These are phyloP conservation scores for Camponotus pennsylvanicus DNA, from an alignment of 1,140 invertebrate species.

Conservation along the genomic window DNA sequence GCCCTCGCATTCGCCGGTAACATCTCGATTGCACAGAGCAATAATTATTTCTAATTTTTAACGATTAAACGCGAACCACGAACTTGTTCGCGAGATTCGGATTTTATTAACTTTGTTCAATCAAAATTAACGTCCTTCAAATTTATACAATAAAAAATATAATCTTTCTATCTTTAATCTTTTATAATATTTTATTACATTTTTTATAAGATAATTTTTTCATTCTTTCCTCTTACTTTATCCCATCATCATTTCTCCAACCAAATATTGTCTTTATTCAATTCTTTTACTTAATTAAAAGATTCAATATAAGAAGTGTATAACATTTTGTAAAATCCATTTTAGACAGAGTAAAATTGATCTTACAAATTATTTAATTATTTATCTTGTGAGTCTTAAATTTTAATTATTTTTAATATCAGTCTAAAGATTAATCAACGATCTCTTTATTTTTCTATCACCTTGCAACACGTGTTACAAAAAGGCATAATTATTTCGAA, in stretches of 20 bases:
- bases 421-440: not conserved
- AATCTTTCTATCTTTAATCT: not conserved
- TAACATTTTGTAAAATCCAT: not conserved
- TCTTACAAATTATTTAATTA: not conserved
- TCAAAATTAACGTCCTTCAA: not conserved
- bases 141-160: not conserved
- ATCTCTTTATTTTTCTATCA: not conserved
- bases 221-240: too few species aligned
- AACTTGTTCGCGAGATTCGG: not conserved
- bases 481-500: conserved; percentile 21
- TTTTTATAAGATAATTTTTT: not conserved
- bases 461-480: not conserved
- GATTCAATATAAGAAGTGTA: not conserved
- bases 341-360: not conserved
- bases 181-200: not conserved
- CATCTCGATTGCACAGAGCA: conserved; percentile 28
- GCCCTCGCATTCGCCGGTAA: conserved; percentile 40
- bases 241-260: not conserved
- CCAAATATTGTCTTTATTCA: not conserved
- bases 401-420: not conserved
- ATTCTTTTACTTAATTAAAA: not conserved
- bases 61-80: not conserved
- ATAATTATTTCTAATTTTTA: conserved; percentile 15
- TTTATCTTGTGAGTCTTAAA: too few species aligned
- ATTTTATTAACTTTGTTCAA: not conserved